These are phyloP conservation scores for Deilephila elpenor DNA, from an alignment of 2,888 invertebrate species.

Conservation along the genomic window DNA sequence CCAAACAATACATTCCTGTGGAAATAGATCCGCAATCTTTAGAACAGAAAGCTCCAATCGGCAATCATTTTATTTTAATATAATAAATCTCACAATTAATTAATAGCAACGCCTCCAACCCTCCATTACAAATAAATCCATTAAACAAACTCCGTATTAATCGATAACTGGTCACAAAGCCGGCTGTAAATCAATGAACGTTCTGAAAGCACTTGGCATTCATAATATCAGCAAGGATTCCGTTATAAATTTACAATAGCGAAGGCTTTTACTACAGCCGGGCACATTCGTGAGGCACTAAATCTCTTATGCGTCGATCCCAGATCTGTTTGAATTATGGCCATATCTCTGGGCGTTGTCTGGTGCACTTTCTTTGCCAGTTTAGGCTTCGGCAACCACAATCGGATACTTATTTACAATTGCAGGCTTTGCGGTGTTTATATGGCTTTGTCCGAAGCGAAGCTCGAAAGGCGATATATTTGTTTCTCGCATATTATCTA, in stretches of 20 bases:
- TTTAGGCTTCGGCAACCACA: conserved; percentile 61
- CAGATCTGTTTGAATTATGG: conserved; percentile 70
- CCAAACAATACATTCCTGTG: too few relatives aligned
- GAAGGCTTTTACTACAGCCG: conserved; percentile 42
- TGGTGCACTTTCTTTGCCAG: conserved; percentile 73
- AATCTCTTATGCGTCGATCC: conserved; percentile 63
- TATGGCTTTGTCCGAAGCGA: conserved; percentile 26
- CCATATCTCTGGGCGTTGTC: conserved; percentile 55
- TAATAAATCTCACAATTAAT: neutral
- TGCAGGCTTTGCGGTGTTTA: conserved; percentile 16
- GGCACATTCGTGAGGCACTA: conserved; percentile 52
- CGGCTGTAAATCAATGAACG: conserved; percentile 4
- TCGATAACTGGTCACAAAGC: conserved; percentile 29
- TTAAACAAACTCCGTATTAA: neutral
- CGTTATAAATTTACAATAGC: conserved; percentile 28
- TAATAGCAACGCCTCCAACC: neutral
- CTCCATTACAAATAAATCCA: neutral
- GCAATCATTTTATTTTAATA: neutral
- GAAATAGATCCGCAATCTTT: neutral
- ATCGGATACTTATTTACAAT: conserved; percentile 39
- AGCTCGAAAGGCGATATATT: conserved; percentile 17
- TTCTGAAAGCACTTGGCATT: conserved; percentile 9
- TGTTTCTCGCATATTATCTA: conserved; percentile 24
- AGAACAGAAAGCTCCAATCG: neutral
- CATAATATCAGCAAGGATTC: conserved; percentile 19